Percentiles rank a stretch among this genome's conserved stretches.
These are phyloP conservation scores for Charanyca ferruginea DNA, from an alignment of 2,888 invertebrate genomes.

Conservation along the genomic window DNA sequence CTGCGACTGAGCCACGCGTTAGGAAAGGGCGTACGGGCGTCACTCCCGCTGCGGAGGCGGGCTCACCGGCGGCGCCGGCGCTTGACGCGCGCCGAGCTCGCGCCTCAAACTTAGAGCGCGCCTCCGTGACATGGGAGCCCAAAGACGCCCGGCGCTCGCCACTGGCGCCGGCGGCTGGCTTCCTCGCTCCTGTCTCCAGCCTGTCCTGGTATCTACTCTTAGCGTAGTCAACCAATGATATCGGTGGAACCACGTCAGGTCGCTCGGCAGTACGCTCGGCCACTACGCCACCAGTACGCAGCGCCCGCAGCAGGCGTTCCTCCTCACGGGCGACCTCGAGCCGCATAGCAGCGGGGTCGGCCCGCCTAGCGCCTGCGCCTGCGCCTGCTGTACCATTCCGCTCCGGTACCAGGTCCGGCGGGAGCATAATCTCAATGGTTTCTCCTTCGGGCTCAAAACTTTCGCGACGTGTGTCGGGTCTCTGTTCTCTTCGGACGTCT, in stretches of 20 bases:
- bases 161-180: constrained; percentile 85
- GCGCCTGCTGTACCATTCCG: constrained; percentile 83
- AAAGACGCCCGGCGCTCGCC: constrained; percentile 85
- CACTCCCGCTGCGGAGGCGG: constrained; percentile 78
- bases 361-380: constrained; percentile 82
- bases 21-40: constrained; percentile 95
- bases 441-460: constrained; percentile 88
- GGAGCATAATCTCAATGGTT: constrained; percentile 92
- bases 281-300: constrained; percentile 93
- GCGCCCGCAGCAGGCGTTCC: constrained; percentile 94
- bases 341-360: constrained; percentile 89
- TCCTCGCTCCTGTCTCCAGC: constrained; percentile 87
- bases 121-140: constrained; percentile 89
- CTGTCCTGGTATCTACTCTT: constrained; percentile 92
- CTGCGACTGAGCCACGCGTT: constrained; percentile 97
- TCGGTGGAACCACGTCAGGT: constrained; percentile 88
- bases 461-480: constrained; percentile 81
- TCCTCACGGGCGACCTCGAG: constrained; percentile 96
- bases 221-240: constrained; percentile 92
- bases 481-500: constrained; percentile 79
- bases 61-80: constrained; percentile 83
- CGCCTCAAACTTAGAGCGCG: constrained; percentile 89
- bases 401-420: constrained; percentile 91
- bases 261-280: constrained; percentile 86
- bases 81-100: constrained; percentile 87